Conservation (phyloP, 2,113 vertebrate genomes). For the Antigone vipio region DNA sequence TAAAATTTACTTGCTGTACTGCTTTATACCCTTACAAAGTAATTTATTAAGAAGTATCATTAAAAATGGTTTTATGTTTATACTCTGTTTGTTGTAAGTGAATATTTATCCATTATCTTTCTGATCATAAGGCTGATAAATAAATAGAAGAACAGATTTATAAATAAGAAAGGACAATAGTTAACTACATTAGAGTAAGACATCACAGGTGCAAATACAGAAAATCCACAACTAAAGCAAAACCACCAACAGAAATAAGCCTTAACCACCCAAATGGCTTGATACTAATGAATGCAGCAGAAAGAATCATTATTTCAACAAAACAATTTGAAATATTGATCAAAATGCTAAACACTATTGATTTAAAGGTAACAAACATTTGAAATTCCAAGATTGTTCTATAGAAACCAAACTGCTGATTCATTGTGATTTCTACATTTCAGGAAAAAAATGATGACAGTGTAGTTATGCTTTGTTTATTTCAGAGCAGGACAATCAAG, state of each 20-base stretch:
- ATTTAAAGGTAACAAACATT: not conserved
- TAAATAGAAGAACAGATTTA: not conserved
- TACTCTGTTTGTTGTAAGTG: not conserved
- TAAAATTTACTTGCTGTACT: not conserved
- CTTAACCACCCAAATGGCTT: not conserved
- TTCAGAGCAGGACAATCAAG: not conserved
- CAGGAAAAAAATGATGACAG: not conserved
- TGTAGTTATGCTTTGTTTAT: not conserved
- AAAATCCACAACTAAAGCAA: not conserved
- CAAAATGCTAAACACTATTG: not conserved
- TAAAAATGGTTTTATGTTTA: not conserved
- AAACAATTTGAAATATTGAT: conserved; percentile 18
- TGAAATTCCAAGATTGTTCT: not conserved
- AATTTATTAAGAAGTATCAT: not conserved
- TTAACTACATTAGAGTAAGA: not conserved
- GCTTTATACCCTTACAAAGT: not conserved
- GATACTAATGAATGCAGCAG: not conserved
- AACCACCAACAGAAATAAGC: not conserved
- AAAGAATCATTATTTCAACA: not conserved
- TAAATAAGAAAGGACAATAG: not conserved
- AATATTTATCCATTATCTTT: not conserved
- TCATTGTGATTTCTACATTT: not conserved
- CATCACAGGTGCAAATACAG: not conserved
- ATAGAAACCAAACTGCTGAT: not conserved
- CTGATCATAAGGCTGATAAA: not conserved